Conservation (phyloP, 2,113 vertebrate genomes). For the Abramis brama region DNA sequence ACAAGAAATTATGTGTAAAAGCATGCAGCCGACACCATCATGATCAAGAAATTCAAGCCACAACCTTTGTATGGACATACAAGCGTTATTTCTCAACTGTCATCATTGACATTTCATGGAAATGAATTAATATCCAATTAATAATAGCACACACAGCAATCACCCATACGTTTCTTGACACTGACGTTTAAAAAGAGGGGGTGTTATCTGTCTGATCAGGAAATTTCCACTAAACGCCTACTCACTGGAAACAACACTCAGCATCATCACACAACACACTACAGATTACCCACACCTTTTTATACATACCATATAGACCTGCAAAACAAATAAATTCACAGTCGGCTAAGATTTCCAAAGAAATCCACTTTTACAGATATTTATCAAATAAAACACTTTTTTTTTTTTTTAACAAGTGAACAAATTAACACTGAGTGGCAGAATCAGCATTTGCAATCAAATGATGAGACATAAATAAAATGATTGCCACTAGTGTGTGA, state of each 20-base stretch:
- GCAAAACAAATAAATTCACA: not conserved
- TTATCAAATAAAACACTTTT: too few relatives aligned
- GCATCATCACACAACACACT: slow-evolving; percentile 13
- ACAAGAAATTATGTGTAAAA: not conserved
- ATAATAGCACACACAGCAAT: not conserved
- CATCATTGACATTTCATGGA: not conserved
- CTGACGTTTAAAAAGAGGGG: not conserved
- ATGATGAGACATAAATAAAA: too few relatives aligned
- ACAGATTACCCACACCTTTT: slow-evolving; percentile 9
- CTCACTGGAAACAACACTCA: slow-evolving; percentile 35
- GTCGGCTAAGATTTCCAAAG: not conserved
- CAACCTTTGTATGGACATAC: not conserved
- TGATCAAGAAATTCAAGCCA: not conserved
- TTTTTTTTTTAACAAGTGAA: not conserved
- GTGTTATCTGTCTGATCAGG: not conserved
- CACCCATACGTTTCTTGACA: not conserved
- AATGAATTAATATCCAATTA: slow-evolving; percentile 13
- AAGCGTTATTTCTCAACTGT: not conserved
- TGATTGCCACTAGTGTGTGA: too few relatives aligned
- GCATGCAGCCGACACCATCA: not conserved
- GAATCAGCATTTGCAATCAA: too few relatives aligned
- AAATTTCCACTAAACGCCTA: slow-evolving; percentile 36
- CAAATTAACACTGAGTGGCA: too few relatives aligned
- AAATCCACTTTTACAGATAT: not conserved
- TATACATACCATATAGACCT: not conserved